Percentiles rank a stretch among this genome's conserved stretches.
These are phyloP conservation scores for Perca fluviatilis DNA, from an alignment of 2,113 vertebrate species.

Conservation along the genomic window DNA sequence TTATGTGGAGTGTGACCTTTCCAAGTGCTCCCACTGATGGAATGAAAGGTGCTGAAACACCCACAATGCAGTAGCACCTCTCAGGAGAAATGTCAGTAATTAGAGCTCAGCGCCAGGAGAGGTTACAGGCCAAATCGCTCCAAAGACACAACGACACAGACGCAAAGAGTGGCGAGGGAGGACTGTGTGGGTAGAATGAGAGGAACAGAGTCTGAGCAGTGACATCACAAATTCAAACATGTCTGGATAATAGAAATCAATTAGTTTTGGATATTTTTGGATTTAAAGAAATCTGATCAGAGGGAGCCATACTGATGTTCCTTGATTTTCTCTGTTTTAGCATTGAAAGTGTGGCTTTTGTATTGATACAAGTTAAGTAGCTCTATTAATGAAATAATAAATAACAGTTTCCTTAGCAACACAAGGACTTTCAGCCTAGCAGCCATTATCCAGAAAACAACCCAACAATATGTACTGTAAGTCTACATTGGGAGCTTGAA, in stretches of 20 bases:
- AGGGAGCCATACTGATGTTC: neutral
- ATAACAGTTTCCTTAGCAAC: too few species aligned
- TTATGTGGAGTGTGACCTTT: slow-evolving; percentile 68
- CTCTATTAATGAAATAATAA: neutral
- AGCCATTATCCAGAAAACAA: too few species aligned
- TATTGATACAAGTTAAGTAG: neutral
- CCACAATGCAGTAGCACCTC: slow-evolving; percentile 50
- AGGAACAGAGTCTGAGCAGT: neutral
- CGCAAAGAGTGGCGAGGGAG: neutral
- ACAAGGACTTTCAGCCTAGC: neutral
- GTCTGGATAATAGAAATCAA: neutral
- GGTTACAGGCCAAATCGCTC: slow-evolving; percentile 48
- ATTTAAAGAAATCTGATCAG: neutral
- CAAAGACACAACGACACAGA: neutral
- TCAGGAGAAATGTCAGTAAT: slow-evolving; percentile 75
- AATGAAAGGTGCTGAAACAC: slow-evolving; percentile 66
- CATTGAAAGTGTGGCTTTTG: neutral
- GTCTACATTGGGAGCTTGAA: too few species aligned
- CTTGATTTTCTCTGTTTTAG: neutral
- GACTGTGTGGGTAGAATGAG: neutral
- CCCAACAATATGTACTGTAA: too few species aligned
- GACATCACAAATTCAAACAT: neutral
- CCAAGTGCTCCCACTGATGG: slow-evolving; percentile 53
- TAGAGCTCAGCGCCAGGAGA: slow-evolving; percentile 47
- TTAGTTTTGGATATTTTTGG: neutral